Evolutionary conservation across 2,797 vertebrate genomes (phyloP).

Genomic region (Neosilurus hyrtlii): DNA sequence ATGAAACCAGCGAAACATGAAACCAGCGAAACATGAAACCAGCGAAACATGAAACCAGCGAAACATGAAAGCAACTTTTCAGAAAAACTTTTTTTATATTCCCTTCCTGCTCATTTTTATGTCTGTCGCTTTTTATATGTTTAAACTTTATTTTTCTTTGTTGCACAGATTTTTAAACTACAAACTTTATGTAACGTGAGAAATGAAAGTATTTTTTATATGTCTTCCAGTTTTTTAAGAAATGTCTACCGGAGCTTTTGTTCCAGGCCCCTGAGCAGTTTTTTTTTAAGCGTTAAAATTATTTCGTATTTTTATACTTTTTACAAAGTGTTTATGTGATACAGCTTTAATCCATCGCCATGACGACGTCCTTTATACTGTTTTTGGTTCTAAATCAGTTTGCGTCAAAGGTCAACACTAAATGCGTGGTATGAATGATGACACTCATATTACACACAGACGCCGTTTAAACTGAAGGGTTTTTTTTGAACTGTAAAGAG

Average conservation of each 20-base stretch:
- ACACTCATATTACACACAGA: conserved; percentile 21
- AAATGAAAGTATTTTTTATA: conserved; percentile 52
- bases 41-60: conserved; percentile 36
- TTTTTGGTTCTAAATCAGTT: not conserved
- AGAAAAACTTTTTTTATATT: conserved; percentile 11
- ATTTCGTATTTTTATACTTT: conserved; percentile 42
- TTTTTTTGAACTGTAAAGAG: conserved; percentile 29
- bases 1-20: too few relatives aligned
- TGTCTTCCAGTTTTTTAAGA: conserved; percentile 9
- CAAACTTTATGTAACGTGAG: conserved; percentile 22
- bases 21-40: too few relatives aligned
- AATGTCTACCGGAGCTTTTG: not conserved
- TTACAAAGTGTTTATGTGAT: conserved; percentile 43
- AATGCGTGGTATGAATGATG: conserved; percentile 13
- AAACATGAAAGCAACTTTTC: not conserved
- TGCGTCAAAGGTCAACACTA: conserved; percentile 43
- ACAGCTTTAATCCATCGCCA: conserved; percentile 48
- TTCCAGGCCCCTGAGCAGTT: conserved; percentile 24
- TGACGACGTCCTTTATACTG: not conserved
- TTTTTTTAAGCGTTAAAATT: conserved; percentile 16
- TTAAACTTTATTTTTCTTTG: conserved; percentile 43
- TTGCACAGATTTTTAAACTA: conserved; percentile 45
- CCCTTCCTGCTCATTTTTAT: conserved; percentile 12
- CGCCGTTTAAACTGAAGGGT: conserved; percentile 30
- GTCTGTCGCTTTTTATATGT: conserved; percentile 41